Conservation (phyloP, 2,113 vertebrate genomes). For the Egretta garzetta region DNA sequence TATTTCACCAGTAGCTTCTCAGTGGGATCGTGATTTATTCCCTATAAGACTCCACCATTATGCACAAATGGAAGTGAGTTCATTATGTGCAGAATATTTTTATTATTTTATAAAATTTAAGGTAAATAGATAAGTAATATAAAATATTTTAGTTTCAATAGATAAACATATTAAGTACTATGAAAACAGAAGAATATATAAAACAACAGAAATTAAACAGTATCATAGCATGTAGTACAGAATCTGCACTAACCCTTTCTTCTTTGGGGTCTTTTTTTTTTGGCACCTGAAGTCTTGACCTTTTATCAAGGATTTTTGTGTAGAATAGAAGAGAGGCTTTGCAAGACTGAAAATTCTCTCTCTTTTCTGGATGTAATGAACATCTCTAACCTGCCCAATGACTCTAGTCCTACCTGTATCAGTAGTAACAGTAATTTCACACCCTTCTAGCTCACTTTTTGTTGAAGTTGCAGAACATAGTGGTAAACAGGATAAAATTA, state of each 20-base stretch:
- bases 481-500: not conserved
- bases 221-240: not conserved
- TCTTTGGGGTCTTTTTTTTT: not conserved
- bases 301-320: not conserved
- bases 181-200: not conserved
- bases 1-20: not conserved
- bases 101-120: not conserved
- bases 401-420: not conserved
- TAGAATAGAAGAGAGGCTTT: not conserved
- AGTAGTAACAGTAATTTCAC: not conserved
- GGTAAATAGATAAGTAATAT: not conserved
- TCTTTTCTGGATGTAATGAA: not conserved
- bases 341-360: not conserved
- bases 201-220: not conserved
- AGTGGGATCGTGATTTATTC: not conserved
- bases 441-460: not conserved
- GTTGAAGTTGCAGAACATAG: not conserved
- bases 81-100: not conserved
- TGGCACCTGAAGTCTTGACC: not conserved
- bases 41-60: not conserved
- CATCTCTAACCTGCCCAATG: not conserved
- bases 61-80: fast-evolving
- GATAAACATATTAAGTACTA: not conserved
- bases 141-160: not conserved
- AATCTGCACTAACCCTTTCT: not conserved